These are phyloP conservation scores for Gonioctena quinquepunctata DNA, from an alignment of 1,140 invertebrate species.

Conservation along the genomic window DNA sequence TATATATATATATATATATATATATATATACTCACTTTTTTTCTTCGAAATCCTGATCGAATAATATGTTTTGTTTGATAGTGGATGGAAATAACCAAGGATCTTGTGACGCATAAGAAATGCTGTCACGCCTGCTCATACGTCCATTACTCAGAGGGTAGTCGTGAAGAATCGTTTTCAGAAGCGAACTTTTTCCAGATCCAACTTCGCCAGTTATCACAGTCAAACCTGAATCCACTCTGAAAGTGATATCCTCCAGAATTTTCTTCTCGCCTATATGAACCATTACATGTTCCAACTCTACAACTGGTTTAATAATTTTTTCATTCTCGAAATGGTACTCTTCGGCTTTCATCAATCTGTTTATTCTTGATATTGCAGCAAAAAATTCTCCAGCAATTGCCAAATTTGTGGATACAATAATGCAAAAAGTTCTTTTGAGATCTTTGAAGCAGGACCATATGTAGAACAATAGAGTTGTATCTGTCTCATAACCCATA, in stretches of 20 bases:
- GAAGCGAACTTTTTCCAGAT: slow-evolving; percentile 77
- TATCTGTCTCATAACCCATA: slow-evolving; percentile 67
- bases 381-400: slow-evolving; percentile 58
- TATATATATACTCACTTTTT: slow-evolving; percentile 65
- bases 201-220: slow-evolving; percentile 80
- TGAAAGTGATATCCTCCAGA: slow-evolving; percentile 62
- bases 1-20: too few relatives aligned
- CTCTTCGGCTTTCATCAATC: slow-evolving; percentile 37
- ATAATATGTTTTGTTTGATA: slow-evolving; percentile 67
- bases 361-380: slow-evolving; percentile 33
- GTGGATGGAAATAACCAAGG: slow-evolving; percentile 74
- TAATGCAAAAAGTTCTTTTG: slow-evolving; percentile 72
- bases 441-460: slow-evolving; percentile 76
- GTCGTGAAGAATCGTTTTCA: slow-evolving; percentile 75
- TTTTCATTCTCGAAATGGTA: slow-evolving; percentile 14
- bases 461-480: slow-evolving; percentile 76
- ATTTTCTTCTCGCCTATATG: slow-evolving; percentile 53
- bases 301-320: slow-evolving; percentile 12
- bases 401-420: slow-evolving; percentile 70
- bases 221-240: slow-evolving; percentile 64
- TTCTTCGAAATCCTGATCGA: slow-evolving; percentile 56
- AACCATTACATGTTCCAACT: slow-evolving; percentile 40
- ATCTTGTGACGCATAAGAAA: slow-evolving; percentile 81
- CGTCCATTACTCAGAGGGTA: slow-evolving; percentile 65
- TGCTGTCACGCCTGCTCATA: slow-evolving; percentile 66